Percentiles rank a stretch among this genome's conserved stretches.
Evolutionary conservation across 2,113 vertebrate genomes (phyloP).

Genomic region (Sceloporus undulatus): DNA sequence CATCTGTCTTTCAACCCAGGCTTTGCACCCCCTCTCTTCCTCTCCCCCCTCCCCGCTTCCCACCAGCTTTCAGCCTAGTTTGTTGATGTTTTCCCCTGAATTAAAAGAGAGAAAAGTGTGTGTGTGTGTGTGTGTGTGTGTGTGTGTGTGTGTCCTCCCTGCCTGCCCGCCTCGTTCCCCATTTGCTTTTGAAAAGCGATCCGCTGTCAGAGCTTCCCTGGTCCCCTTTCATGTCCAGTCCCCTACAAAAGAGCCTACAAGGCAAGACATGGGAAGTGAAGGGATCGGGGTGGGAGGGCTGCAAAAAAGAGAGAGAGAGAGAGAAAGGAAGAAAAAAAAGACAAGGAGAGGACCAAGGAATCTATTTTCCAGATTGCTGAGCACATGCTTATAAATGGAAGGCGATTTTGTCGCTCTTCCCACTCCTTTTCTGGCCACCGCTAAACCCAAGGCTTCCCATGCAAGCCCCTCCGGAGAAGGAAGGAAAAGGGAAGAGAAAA

Average conservation of each 20-base stretch:
- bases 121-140: slow-evolving; percentile 53
- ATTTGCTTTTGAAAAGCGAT: slow-evolving; percentile 91
- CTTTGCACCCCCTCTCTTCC: no score
- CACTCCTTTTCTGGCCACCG: slow-evolving; percentile 2
- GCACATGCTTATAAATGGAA: slow-evolving; percentile 85
- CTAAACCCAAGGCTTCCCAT: slow-evolving; percentile 71
- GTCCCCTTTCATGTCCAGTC: slow-evolving; percentile 86
- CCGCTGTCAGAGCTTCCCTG: slow-evolving; percentile 86
- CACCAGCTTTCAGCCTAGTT: slow-evolving; percentile 76
- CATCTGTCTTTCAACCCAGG: slow-evolving; percentile 76
- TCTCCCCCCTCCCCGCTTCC: slow-evolving; percentile 71
- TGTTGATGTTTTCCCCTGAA: slow-evolving; percentile 90
- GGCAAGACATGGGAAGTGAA: slow-evolving; percentile 72
- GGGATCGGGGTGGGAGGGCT: slow-evolving; percentile 44
- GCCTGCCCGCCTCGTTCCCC: slow-evolving; percentile 81
- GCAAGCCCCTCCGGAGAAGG: slow-evolving; percentile 78
- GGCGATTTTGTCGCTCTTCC: slow-evolving; percentile 74
- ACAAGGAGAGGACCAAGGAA: slow-evolving; percentile 73
- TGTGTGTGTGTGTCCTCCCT: slow-evolving; percentile 77
- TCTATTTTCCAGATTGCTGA: slow-evolving; percentile 89
- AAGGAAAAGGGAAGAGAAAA: no score
- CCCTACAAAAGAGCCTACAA: slow-evolving; percentile 85
- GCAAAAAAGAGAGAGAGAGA: slow-evolving; percentile 70
- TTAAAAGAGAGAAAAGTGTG: slow-evolving; percentile 58
- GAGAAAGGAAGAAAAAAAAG: no score